These are phyloP conservation scores for Octodonta nipae DNA, from an alignment of 2,888 invertebrate genomes.

Conservation along the genomic window DNA sequence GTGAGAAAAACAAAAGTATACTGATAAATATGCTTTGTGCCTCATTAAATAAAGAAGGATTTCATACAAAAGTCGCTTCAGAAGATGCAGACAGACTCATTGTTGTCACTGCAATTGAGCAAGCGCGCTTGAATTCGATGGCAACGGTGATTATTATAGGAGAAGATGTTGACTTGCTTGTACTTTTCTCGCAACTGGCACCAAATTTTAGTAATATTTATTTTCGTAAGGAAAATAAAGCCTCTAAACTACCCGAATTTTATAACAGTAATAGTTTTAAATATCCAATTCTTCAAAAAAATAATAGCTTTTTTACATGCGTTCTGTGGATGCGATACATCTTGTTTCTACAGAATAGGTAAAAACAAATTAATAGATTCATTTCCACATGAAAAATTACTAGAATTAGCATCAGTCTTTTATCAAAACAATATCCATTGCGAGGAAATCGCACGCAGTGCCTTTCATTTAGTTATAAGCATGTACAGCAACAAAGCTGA, in stretches of 20 bases:
- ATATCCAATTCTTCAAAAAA: constrained; percentile 2
- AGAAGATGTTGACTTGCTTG: constrained; percentile 3
- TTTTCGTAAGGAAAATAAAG: not conserved
- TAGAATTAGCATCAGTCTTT: constrained; percentile 1
- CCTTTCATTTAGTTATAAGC: not conserved
- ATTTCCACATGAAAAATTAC: not conserved
- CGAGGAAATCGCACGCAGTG: not conserved
- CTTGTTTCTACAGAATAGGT: constrained; percentile 1
- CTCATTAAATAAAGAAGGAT: not conserved
- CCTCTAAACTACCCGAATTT: not conserved
- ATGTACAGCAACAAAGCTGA: constrained; percentile 1
- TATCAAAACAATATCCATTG: not conserved
- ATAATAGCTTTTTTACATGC: constrained; percentile 3
- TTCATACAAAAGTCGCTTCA: not conserved
- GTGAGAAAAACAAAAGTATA: not conserved
- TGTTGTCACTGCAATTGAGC: not conserved
- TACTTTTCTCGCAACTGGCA: constrained; percentile 3
- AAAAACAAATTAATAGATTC: constrained; percentile 3
- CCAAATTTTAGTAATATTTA: not conserved
- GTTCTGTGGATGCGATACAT: constrained; percentile 2
- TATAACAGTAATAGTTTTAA: constrained; percentile 3
- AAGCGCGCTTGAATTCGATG: not conserved
- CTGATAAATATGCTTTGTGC: not conserved
- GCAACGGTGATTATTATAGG: not conserved
- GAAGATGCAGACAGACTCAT: constrained; percentile 2